Conservation (phyloP, 2,797 vertebrate genomes). For the Arnoldichthys spilopterus region DNA sequence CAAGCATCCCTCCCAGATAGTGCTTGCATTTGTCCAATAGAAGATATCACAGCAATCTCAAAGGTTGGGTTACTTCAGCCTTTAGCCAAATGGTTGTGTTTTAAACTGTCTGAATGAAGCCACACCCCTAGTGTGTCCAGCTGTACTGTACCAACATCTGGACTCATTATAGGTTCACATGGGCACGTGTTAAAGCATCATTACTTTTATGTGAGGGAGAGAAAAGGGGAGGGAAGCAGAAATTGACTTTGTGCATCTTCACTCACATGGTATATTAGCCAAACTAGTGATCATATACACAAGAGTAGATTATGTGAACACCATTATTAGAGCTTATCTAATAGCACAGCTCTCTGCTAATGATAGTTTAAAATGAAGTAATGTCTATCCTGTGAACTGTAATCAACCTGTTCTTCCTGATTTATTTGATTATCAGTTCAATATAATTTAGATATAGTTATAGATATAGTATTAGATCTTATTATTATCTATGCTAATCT, state of each 20-base stretch:
- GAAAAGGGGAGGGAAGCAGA: background rate
- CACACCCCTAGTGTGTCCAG: background rate
- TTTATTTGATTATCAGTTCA: background rate
- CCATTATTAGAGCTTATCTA: background rate
- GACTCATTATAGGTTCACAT: constrained; percentile 12
- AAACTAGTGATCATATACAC: background rate
- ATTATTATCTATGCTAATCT: background rate
- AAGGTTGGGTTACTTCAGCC: background rate
- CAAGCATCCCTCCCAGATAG: too few species aligned
- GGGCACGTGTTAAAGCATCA: constrained; percentile 7
- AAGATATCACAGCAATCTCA: too few species aligned
- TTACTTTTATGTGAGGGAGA: background rate
- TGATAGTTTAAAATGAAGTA: background rate
- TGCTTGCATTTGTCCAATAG: background rate
- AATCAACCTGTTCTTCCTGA: too few species aligned
- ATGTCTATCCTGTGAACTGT: background rate
- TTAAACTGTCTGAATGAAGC: background rate
- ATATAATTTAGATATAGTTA: background rate
- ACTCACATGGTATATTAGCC: background rate
- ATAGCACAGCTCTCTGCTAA: background rate
- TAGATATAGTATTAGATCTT: background rate
- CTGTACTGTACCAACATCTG: constrained; percentile 17
- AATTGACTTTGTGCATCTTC: constrained; percentile 12
- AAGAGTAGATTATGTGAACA: background rate
- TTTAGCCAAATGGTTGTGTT: background rate